Percentiles rank a stretch among this genome's conserved stretches.
phyloP scores from a whole-genome alignment of 2,888 invertebrate species.

The Drosophila mimetica region DNA sequence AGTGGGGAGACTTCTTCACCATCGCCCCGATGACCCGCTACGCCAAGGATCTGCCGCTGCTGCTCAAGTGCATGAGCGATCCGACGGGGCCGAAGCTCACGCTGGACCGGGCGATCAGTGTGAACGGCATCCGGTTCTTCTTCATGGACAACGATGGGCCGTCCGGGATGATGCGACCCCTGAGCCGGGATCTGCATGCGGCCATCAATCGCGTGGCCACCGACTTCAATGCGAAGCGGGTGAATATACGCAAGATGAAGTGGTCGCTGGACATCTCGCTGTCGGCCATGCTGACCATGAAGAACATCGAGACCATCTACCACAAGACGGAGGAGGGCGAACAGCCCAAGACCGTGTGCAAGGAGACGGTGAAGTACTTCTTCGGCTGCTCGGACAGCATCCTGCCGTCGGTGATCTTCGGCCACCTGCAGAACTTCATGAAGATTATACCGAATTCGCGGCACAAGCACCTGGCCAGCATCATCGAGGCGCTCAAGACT shows the following conservation, averaged over 20 bases:
- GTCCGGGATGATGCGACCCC: constrained; percentile 86
- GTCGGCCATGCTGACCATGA: constrained; percentile 87
- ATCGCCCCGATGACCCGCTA: constrained; percentile 95
- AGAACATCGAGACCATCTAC: constrained; percentile 88
- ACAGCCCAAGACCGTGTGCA: constrained; percentile 87
- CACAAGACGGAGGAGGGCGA: constrained; percentile 87
- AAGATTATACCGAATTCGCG: constrained; percentile 86
- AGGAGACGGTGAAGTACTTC: constrained; percentile 87
- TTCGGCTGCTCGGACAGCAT: constrained; percentile 85
- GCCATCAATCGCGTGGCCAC: constrained; percentile 83
- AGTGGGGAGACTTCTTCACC: constrained; percentile 89
- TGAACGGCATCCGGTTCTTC: constrained; percentile 89
- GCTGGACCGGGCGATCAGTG: constrained; percentile 85
- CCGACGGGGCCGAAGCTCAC: constrained; percentile 85
- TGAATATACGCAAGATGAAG: constrained; percentile 87
- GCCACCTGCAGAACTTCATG: constrained; percentile 87
- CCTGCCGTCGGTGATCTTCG: constrained; percentile 86
- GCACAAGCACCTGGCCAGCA: constrained; percentile 85
- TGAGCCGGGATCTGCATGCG: constrained; percentile 82
- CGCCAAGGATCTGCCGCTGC: constrained; percentile 91
- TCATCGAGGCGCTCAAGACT: constrained; percentile 86
- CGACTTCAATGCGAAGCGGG: constrained; percentile 85
- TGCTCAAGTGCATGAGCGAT: constrained; percentile 89
- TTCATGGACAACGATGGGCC: constrained; percentile 92
- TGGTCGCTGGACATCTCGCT: constrained; percentile 87